Evolutionary conservation across 2,113 vertebrate genomes (phyloP).

Genomic region (Phalacrocorax brasilianus): DNA sequence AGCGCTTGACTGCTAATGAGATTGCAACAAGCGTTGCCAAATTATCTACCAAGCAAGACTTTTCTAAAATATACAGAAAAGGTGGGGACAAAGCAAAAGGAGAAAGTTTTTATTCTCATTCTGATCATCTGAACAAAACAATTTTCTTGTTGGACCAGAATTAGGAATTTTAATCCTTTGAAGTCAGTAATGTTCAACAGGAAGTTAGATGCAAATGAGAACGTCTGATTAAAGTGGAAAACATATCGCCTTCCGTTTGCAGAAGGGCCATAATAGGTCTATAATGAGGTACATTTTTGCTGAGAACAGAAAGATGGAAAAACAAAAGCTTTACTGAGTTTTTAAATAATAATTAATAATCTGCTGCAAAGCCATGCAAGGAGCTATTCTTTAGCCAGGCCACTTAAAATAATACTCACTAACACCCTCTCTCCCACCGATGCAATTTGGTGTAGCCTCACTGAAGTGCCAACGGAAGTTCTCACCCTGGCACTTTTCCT

Average conservation of each 20-base stretch:
- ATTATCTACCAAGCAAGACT: neutral
- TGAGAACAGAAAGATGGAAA: neutral
- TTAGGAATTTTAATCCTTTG: neutral
- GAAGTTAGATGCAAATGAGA: neutral
- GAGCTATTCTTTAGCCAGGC: neutral
- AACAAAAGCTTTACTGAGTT: neutral
- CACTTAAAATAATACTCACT: neutral
- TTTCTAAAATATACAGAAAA: neutral
- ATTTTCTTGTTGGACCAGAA: neutral
- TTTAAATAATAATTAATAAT: constrained; percentile 9
- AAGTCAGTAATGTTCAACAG: neutral
- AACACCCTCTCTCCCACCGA: neutral
- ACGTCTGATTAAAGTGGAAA: neutral
- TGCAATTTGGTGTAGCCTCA: neutral
- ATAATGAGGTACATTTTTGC: neutral
- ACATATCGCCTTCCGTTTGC: neutral
- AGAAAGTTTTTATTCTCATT: neutral
- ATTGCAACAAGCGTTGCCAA: neutral
- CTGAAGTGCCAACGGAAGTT: neutral
- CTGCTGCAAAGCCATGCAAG: neutral
- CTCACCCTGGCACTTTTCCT: neutral
- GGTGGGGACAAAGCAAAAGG: neutral
- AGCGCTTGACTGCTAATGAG: neutral
- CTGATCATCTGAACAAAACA: neutral
- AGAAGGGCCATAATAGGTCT: neutral